Base-by-base conservation (phyloP, 2,888 invertebrate genomes). In the Euzetes globulus region DNA sequence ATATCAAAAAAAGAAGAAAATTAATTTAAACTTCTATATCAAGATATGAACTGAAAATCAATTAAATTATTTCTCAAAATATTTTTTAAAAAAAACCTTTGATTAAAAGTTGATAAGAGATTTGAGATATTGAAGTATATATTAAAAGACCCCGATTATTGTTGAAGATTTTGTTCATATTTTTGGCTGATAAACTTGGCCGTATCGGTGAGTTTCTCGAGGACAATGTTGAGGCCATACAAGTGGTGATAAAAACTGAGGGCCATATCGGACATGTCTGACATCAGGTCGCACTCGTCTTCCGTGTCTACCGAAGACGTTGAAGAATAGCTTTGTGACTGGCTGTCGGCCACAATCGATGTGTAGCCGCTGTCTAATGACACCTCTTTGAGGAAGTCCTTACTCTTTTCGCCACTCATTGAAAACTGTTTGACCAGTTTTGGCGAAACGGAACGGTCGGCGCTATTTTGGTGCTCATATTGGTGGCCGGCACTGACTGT, bases 101-200 rank as follows among this genome's bases (percentile, higher is more conserved):
- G n/a, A n/a, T n/a, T n/a, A n/a, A n/a, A n/a, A n/a, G n/a, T n/a
- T n/a, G n/a, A n/a, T n/a, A n/a, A n/a, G n/a, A n/a, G n/a, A n/a
- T n/a, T n/a, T n/a, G n/a, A n/a, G n/a, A n/a, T n/a, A n/a, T n/a
- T n/a, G n/a, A n/a, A n/a, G n/a, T n/a, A n/a, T n/a, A n/a, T n/a
- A n/a, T n/a, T n/a, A n/a, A n/a, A n/a, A n/a, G n/a, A n/a, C n/a
- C n/a, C n/a, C n/a, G n/a, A 52, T 52, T 17, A 22, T 65, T 19
- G 37, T 65, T 65, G 29, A 65, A 65, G n/a, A 65, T 65, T 65
- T 65, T 65, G 37, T n/a, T 65, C 65, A 41, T 65, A 65, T 37
- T 65, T 65, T 13, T 65, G 17, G 19, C 29, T 19, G 19, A 65
- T 65, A 65, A 65, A 65, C 15, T 65, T 65, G 33, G 65, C 37